Evolutionary conservation across 1,140 invertebrate genomes (phyloP).

Genomic region (Lasaia peninsularis): DNA sequence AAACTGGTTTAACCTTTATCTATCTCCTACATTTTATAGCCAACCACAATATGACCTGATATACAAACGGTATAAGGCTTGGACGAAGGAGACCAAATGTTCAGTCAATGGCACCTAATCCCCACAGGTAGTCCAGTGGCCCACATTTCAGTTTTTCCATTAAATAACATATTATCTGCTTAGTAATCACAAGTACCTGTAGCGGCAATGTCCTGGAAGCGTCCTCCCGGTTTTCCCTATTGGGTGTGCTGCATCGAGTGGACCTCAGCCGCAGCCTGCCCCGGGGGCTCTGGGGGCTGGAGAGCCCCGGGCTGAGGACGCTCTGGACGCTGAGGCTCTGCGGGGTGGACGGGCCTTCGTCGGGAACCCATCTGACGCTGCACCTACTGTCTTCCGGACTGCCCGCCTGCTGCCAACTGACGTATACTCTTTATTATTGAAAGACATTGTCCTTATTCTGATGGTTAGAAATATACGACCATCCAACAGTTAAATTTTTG

Average conservation of each 20-base stretch:
- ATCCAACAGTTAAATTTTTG: no score
- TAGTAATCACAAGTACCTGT: no score
- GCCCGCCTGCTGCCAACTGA: conserved; percentile 34
- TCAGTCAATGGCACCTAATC: no score
- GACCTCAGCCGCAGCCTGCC: not conserved
- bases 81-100: no score
- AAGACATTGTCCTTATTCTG: not conserved
- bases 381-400: conserved; percentile 24
- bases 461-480: no score
- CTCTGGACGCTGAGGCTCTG: not conserved
- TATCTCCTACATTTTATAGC: no score
- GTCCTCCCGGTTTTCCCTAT: conserved; percentile 19
- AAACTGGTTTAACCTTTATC: no score
- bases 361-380: conserved; percentile 13
- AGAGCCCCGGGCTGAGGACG: not conserved
- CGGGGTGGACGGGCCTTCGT: conserved; percentile 15
- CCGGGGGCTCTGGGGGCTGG: not conserved
- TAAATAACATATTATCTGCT: no score
- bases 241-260: conserved; percentile 31
- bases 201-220: conserved; percentile 14
- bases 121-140: no score
- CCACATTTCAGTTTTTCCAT: no score
- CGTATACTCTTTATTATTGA: not conserved
- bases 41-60: no score
- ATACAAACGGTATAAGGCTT: no score